Evolutionary conservation across 2,113 vertebrate species (phyloP), one percentile per base, ranked within the genome.

Genomic region (Ictidomys tridecemlineatus): DNA sequence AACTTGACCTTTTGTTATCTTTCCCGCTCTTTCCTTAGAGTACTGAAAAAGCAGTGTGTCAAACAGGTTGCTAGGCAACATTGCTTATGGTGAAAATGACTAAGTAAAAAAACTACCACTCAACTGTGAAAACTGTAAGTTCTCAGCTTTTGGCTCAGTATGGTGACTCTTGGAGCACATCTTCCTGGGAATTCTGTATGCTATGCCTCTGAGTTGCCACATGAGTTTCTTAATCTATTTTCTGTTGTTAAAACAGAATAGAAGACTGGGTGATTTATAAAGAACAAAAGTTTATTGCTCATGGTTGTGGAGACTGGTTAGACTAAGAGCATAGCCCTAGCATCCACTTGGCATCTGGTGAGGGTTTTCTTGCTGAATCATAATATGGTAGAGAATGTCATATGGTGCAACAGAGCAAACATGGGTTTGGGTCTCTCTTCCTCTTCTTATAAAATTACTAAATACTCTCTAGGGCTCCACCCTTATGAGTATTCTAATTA

Each of bases 1-100:
- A 96, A 84, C 39, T 72, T 91, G 70, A 34, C 56, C 34, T 92
- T 86, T 79, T 93, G 76, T 93, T 94, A 78, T 32, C n/a, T 91
- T 94, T 74, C 30, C 4, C 53, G 37, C 17, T 77, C 13, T 90
- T 94, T 8, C 5, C 2, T 94, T 39, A 73, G 37, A 73, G 30
- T 72, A 17, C 72, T 63, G 39, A 74, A 91, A 87, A 91, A 90
- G 74, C n/a, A 67, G 11, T 87, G 22, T 78, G 58, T 74, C 65
- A 85, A 65, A 63, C 39, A 91, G 51, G 58, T 93, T 93, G 56
- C 72, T 89, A 93, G 77, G 65, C 37, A 91, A 91, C 39, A 42
- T 72, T 77, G 53, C 5, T 72, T 89, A 78, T 67, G 42, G 12
- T 77, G 78, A 94, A 92, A 86, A 67, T 51, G 76, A 76, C 39